A percentile compares a stretch with the other conserved stretches of the same genome.
These are phyloP conservation scores for Prunella himalayana DNA, from an alignment of 2,113 vertebrate genomes.

Conservation along the genomic window DNA sequence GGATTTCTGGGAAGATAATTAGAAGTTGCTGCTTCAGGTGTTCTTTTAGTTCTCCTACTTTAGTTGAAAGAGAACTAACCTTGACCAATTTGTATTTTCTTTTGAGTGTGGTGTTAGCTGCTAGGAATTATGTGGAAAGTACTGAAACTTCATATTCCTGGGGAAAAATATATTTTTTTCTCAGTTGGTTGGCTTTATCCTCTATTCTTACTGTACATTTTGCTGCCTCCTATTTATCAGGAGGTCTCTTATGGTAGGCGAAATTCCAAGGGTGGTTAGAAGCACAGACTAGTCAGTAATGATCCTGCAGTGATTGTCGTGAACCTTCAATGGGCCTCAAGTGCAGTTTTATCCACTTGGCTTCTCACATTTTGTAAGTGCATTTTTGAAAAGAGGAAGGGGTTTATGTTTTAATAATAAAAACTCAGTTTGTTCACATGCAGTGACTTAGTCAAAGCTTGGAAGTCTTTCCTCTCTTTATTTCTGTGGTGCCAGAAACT, in stretches of 20 bases:
- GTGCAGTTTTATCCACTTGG: not conserved
- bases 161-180: not conserved
- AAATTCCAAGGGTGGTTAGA: not conserved
- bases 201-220: not conserved
- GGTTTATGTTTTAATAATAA: not conserved
- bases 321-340: not conserved
- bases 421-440: not conserved
- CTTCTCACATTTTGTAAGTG: not conserved
- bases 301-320: not conserved
- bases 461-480: not conserved
- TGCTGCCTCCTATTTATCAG: not conserved
- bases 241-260: not conserved
- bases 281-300: not conserved
- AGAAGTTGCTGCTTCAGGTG: not conserved
- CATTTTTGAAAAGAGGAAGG: not conserved
- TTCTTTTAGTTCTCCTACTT: not conserved
- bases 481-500: not conserved
- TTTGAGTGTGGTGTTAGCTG: not conserved
- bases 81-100: not conserved
- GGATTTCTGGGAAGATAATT: not conserved
- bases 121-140: not conserved
- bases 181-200: not conserved
- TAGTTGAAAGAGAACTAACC: not conserved
- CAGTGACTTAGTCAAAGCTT: not conserved
- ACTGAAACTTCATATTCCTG: not conserved